These are phyloP conservation scores for Ceyx erithaca DNA, from an alignment of 2,797 vertebrate species.

Conservation along the genomic window DNA sequence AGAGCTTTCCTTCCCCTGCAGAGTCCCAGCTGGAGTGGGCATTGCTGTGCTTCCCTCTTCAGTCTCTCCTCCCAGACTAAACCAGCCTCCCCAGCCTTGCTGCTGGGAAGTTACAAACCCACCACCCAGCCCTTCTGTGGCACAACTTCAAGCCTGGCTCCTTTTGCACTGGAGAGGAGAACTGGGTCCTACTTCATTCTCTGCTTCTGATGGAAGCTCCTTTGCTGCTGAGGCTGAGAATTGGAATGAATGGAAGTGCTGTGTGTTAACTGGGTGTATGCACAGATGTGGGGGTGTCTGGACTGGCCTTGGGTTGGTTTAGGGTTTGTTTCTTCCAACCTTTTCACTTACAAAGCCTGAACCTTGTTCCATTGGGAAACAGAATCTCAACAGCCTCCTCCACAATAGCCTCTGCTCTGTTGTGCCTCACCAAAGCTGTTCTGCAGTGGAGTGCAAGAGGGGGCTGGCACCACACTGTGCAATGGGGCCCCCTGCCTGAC, in stretches of 20 bases:
- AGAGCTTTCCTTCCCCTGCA: background rate
- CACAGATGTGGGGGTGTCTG: background rate
- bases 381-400: background rate
- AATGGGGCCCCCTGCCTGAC: background rate
- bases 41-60: background rate
- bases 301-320: background rate
- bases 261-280: background rate
- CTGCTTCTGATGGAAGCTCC: background rate
- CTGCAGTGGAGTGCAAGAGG: conserved; percentile 32
- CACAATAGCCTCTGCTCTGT: conserved; percentile 5
- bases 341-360: background rate
- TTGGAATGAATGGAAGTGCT: background rate
- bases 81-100: background rate
- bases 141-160: background rate
- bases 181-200: background rate
- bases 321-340: background rate
- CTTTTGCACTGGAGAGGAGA: background rate
- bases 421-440: background rate
- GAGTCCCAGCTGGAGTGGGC: background rate
- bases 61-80: background rate
- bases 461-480: conserved; percentile 22
- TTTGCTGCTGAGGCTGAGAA: background rate
- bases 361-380: background rate
- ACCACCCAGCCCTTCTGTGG: background rate
- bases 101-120: background rate